phyloP scores from a whole-genome alignment of 1,140 invertebrate species.

The Cataglyphis hispanica region DNA sequence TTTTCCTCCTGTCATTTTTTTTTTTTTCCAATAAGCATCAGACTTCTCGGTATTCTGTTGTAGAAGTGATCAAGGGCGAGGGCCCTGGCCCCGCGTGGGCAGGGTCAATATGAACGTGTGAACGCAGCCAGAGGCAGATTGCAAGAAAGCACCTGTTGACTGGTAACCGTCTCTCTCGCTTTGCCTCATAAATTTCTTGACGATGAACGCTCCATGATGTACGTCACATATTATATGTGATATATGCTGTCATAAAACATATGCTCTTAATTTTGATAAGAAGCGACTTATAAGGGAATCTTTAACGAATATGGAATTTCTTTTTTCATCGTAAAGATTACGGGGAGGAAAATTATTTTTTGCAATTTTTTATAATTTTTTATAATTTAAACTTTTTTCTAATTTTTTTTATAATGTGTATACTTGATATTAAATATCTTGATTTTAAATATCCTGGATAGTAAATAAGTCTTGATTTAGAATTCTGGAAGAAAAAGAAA shows the following conservation, averaged over 20 bases:
- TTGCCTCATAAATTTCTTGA: constrained; percentile 63
- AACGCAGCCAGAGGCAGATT: constrained; percentile 56
- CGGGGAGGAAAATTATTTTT: not conserved
- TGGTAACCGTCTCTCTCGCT: constrained; percentile 29
- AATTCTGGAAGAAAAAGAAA: not conserved
- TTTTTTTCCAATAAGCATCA: constrained; percentile 31
- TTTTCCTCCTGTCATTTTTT: constrained; percentile 43
- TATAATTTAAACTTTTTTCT: too few relatives aligned
- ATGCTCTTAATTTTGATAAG: not conserved
- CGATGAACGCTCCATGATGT: constrained; percentile 1
- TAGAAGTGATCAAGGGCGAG: constrained; percentile 23
- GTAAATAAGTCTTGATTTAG: not conserved
- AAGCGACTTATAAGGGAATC: too few relatives aligned
- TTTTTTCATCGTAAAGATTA: not conserved
- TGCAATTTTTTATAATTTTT: not conserved
- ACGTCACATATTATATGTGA: constrained; percentile 34
- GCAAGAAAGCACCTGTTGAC: constrained; percentile 70
- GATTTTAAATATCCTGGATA: too few relatives aligned
- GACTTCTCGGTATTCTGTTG: constrained; percentile 57
- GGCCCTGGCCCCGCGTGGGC: constrained; percentile 43
- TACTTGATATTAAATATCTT: not conserved
- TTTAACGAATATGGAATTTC: not conserved
- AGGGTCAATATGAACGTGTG: constrained; percentile 62
- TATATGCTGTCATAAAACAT: not conserved
- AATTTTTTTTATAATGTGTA: not conserved